Percentiles rank a stretch among this genome's conserved stretches.
phyloP scores from a whole-genome alignment of 2,797 vertebrate species.

The Acanthurus tractus region DNA sequence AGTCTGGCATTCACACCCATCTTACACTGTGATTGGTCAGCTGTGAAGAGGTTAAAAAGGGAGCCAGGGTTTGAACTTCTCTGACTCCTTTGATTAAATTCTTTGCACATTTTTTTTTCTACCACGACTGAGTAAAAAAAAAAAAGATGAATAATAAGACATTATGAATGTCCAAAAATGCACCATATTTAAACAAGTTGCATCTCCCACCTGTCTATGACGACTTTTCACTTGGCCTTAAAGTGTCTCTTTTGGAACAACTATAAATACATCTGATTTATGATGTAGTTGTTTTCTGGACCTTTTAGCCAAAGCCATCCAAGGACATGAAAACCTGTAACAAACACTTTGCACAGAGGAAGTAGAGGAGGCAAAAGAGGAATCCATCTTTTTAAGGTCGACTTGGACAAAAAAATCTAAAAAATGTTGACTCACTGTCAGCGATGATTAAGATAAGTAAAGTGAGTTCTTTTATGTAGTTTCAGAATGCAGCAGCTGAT shows the following conservation, averaged over 20 bases:
- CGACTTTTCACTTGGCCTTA: not conserved
- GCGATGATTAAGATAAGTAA: not conserved
- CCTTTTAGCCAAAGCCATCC: not conserved
- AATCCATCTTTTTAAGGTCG: not conserved
- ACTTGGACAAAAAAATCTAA: not conserved
- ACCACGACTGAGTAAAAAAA: too few relatives aligned
- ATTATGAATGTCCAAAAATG: too few relatives aligned
- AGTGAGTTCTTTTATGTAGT: not conserved
- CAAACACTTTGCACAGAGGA: not conserved
- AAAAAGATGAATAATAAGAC: too few relatives aligned
- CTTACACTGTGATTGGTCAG: too few relatives aligned
- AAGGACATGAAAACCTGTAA: not conserved
- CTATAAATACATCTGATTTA: not conserved
- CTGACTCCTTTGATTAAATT: too few relatives aligned
- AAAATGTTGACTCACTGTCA: not conserved
- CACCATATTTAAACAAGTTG: too few relatives aligned
- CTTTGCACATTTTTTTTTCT: too few relatives aligned
- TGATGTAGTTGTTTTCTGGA: not conserved
- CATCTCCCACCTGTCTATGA: too few relatives aligned
- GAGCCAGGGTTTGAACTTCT: too few relatives aligned
- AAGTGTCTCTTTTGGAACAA: not conserved
- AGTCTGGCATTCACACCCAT: too few relatives aligned
- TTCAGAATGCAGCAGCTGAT: not conserved
- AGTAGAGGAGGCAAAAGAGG: not conserved
- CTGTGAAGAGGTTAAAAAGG: too few relatives aligned